Percentiles rank a stretch among this genome's conserved stretches.
phyloP scores from a whole-genome alignment of 2,113 vertebrate species.

The Halcyon senegalensis region DNA sequence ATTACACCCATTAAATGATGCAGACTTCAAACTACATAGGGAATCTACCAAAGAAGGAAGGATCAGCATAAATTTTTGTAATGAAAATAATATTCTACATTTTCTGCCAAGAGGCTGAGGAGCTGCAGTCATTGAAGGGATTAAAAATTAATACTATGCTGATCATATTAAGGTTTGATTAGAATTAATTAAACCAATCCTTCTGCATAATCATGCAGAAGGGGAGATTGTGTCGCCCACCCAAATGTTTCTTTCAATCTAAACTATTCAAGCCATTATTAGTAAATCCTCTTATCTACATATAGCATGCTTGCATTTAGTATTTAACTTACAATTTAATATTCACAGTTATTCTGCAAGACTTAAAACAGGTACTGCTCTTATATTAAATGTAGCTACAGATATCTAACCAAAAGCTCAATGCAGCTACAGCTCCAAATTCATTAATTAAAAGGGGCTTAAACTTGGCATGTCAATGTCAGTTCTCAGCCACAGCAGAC shows the following conservation, averaged over 20 bases:
- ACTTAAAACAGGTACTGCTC: constrained; percentile 12
- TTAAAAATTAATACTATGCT: constrained; percentile 57
- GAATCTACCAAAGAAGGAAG: neutral
- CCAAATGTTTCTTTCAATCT: constrained; percentile 6
- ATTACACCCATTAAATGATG: constrained; percentile 16
- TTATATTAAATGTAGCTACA: neutral
- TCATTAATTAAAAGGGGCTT: constrained; percentile 5
- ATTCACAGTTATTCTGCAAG: neutral
- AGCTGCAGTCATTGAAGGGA: constrained; percentile 28
- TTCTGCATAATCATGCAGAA: constrained; percentile 14
- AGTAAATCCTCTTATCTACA: constrained; percentile 57
- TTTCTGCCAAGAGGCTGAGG: constrained; percentile 37
- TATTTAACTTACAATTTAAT: neutral
- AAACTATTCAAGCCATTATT: constrained; percentile 17
- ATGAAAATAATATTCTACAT: neutral
- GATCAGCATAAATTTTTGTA: constrained; percentile 36
- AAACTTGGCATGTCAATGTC: neutral
- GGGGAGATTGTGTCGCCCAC: neutral
- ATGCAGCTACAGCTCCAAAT: neutral
- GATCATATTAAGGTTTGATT: constrained; percentile 59
- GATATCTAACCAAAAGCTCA: neutral
- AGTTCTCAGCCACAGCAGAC: neutral
- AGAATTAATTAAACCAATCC: constrained; percentile 59
- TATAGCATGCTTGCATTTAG: neutral
- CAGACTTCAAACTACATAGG: neutral